Evolutionary conservation across 2,797 vertebrate genomes (phyloP), one percentile per base, ranked within the genome.

Genomic region (Hippoglossus hippoglossus): DNA sequence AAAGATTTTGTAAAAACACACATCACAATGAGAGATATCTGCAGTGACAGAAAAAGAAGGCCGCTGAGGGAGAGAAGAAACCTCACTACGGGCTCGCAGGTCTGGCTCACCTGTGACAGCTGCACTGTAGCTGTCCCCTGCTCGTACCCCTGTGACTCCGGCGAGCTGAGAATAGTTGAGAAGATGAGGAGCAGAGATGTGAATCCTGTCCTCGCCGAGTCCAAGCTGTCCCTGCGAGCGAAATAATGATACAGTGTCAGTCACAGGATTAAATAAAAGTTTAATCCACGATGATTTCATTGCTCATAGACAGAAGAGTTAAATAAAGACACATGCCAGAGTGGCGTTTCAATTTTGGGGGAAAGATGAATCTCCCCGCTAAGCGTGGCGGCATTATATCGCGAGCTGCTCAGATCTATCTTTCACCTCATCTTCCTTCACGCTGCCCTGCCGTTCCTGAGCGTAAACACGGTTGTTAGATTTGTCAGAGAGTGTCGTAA

Each of bases 191-290:
- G 68, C 24, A 39, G 75, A 70, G 51, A 64, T 24, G 6, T 74
- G 80, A 51, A 73, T 78, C 26, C 49, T 70, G 60, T 79, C 80
- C 46, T 87, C 79, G 28, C 86, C 84, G 4, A 86, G 85, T 80
- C 89, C 86, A 60, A 91, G 90, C 74, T 92, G 91, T 69, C 90
- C 88, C 89, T 93, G 80, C 21, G 70, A 79, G 69, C 34, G 8
- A 73, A 73, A 73, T 68, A 80, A 75, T 50, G 49, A 83, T 34
- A 74, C 31, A 46, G 2, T 54, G 67, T 84, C 80, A 80, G 54
- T 63, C 73, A 77, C 56, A 86, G 50, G 65, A 79, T 81, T 84
- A 75, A 71, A 77, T 82, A 76, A 83, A 87, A 84, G 57, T 75
- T 80, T 58, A 78, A 78, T 85, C 54, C 57, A n/a, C 46, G 55